These are phyloP conservation scores for Bhutanitis thaidina DNA, from an alignment of 2,888 invertebrate genomes.

Conservation along the genomic window DNA sequence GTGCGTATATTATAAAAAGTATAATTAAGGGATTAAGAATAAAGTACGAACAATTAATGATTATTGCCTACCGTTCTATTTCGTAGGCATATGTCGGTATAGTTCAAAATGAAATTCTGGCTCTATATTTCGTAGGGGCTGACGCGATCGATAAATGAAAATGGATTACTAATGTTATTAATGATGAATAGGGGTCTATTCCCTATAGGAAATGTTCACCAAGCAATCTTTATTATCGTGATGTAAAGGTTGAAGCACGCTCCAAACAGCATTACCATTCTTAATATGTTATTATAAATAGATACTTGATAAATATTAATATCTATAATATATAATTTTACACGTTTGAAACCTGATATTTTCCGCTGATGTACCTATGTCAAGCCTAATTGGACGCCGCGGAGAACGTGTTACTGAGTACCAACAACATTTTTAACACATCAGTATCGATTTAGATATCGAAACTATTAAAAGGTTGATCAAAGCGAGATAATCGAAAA, in stretches of 20 bases:
- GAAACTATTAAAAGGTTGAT: background rate
- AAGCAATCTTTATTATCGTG: background rate
- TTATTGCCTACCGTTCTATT: background rate
- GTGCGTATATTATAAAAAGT: too few relatives aligned
- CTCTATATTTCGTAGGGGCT: background rate
- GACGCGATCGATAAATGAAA: conserved; percentile 25
- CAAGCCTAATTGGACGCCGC: background rate
- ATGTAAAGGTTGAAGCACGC: background rate
- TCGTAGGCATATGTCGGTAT: background rate
- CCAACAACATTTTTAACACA: background rate
- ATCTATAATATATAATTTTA: too few relatives aligned
- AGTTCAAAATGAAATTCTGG: background rate
- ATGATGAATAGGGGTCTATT: conserved; percentile 26
- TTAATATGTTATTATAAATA: background rate
- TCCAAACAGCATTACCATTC: background rate
- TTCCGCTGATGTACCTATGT: background rate
- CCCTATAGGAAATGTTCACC: background rate
- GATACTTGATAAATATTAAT: too few relatives aligned
- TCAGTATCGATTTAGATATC: background rate
- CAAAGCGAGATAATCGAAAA: background rate
- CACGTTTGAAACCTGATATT: background rate
- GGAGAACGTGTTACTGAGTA: background rate
- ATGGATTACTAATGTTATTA: conserved; percentile 24
- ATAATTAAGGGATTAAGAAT: background rate
- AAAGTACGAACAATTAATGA: too few relatives aligned